A percentile compares a stretch with the other conserved stretches of the same genome.
Conservation (phyloP, 92 coral and sea anemone species). For the Phenganax marumi region DNA sequence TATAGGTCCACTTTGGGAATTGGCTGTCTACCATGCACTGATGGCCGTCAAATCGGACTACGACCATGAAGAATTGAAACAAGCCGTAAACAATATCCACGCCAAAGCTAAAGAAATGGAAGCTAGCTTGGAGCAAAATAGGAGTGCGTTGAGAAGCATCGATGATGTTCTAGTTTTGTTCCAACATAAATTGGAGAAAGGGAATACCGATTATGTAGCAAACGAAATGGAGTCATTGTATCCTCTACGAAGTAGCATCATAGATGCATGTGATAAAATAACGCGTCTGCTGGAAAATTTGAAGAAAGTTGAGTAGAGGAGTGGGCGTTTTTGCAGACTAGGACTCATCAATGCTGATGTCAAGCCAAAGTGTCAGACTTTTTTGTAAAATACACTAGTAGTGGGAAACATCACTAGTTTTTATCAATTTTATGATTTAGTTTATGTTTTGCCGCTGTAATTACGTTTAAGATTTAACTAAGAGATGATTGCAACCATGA, state of each 20-base stretch:
- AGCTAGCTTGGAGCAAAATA: slow-evolving; percentile 9
- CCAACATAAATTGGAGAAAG: neutral
- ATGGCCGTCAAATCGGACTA: slow-evolving; percentile 10
- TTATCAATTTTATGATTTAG: too few species aligned
- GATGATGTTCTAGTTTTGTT: slow-evolving; percentile 12
- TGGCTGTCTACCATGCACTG: neutral
- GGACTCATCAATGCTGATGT: too few species aligned
- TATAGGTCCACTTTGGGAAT: slow-evolving; percentile 34
- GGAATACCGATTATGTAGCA: neutral
- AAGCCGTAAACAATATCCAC: neutral
- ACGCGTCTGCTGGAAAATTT: neutral
- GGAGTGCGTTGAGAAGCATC: slow-evolving; percentile 22
- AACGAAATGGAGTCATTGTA: neutral
- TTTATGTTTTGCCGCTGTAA: too few species aligned
- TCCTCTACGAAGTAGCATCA: neutral
- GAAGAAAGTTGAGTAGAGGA: neutral
- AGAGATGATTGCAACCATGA: too few species aligned
- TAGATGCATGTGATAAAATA: slow-evolving; percentile 5
- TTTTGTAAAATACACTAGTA: too few species aligned
- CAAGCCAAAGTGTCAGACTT: too few species aligned
- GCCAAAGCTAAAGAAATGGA: slow-evolving; percentile 7
- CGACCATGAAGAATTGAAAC: slow-evolving; percentile 22
- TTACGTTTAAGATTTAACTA: too few species aligned
- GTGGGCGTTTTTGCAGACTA: neutral
- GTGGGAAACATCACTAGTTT: too few species aligned